Conservation (phyloP, 2,888 invertebrate species). For the Stomorhina lunata region DNA sequence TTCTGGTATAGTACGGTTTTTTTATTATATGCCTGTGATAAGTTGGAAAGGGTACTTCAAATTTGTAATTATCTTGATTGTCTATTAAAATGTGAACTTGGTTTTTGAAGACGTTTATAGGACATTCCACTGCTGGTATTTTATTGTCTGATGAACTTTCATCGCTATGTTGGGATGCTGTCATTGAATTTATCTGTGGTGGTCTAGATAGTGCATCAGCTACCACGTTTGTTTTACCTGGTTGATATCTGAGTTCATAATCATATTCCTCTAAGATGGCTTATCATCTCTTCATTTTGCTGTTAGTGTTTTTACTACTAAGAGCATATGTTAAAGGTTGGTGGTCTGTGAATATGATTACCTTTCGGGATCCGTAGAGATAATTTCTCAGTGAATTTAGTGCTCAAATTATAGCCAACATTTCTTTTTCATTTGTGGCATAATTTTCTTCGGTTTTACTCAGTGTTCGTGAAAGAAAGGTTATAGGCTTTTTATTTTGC, state of each 20-base stretch:
- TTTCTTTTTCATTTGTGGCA: background rate
- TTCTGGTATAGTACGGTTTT: background rate
- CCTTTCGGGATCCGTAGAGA: background rate
- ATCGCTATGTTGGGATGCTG: conserved; percentile 16
- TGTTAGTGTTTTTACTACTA: background rate
- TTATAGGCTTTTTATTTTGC: background rate
- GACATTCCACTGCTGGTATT: conserved; percentile 26
- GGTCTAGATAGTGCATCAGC: background rate
- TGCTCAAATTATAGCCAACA: background rate
- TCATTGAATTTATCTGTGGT: conserved; percentile 27
- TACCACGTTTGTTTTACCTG: background rate
- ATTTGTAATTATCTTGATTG: background rate
- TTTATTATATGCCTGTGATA: conserved; percentile 7
- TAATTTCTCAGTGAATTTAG: background rate
- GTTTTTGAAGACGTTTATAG: conserved; percentile 40
- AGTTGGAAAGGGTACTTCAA: conserved; percentile 16
- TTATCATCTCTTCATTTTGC: background rate
- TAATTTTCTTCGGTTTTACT: conserved; percentile 2
- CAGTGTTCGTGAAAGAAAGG: conserved; percentile 7
- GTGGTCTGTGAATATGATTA: background rate
- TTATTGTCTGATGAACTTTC: conserved; percentile 38
- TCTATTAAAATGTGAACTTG: conserved; percentile 33
- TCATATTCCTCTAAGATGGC: background rate
- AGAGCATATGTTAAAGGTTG: background rate
- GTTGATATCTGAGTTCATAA: background rate